Conservation (phyloP, 2,113 vertebrate species). For the Amblyornis subalaris region DNA sequence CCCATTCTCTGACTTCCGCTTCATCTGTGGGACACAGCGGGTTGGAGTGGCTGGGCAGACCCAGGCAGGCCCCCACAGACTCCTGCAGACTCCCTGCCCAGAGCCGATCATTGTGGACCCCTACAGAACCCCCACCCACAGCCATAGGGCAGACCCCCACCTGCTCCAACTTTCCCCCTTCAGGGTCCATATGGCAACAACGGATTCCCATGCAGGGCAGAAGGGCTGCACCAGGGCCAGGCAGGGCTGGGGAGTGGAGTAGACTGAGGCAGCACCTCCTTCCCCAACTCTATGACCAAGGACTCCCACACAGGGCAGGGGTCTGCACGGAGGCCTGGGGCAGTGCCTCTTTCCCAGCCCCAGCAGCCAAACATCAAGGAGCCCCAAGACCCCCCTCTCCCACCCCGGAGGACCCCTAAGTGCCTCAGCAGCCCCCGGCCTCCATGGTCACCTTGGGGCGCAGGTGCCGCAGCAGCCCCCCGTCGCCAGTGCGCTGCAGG, state of each 20-base stretch:
- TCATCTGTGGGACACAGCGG: constrained; percentile 43
- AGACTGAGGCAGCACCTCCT: background rate
- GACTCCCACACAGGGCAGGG: rapidly evolving
- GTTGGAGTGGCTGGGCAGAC: background rate
- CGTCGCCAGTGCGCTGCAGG: constrained; percentile 36
- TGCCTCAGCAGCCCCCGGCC: background rate
- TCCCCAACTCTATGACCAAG: background rate
- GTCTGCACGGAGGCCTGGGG: too few species aligned
- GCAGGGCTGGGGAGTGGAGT: too few species aligned
- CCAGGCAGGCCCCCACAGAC: background rate
- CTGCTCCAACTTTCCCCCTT: background rate
- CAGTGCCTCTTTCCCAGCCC: background rate
- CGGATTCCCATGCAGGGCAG: background rate
- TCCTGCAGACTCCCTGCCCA: background rate
- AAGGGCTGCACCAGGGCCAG: background rate
- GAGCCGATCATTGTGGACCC: rapidly evolving
- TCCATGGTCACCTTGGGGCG: constrained; percentile 34
- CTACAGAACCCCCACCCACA: background rate
- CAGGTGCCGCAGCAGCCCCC: constrained; percentile 29
- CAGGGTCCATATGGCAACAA: background rate
- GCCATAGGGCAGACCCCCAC: background rate
- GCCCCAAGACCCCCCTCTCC: rapidly evolving
- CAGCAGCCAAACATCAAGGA: rapidly evolving
- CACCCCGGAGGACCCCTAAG: rapidly evolving
- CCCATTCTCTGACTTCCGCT: constrained; percentile 55